phyloP scores from a whole-genome alignment of 2,888 invertebrate species.

The Eumacrocentrus americanus region DNA sequence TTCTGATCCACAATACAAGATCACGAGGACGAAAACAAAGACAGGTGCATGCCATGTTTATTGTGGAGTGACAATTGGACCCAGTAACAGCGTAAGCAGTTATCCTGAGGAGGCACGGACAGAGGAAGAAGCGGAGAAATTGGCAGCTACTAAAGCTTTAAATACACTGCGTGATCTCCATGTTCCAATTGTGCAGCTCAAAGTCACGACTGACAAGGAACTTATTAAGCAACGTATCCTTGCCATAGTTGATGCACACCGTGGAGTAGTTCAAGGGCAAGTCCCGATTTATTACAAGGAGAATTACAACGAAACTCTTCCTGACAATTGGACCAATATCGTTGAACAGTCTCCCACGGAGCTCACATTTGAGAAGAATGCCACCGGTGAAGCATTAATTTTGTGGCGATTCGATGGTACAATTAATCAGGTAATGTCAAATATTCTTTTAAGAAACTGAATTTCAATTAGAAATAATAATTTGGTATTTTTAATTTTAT shows the following conservation, averaged over 20 bases:
- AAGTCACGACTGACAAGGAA: constrained; percentile 40
- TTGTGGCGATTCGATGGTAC: constrained; percentile 44
- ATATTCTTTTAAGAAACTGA: no score
- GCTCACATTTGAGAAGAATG: constrained; percentile 64
- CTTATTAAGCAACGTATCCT: constrained; percentile 57
- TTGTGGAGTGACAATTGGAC: constrained; percentile 53
- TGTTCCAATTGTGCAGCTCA: constrained; percentile 41
- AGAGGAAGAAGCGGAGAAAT: constrained; percentile 55
- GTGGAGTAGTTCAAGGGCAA: constrained; percentile 63
- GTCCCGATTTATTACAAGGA: constrained; percentile 65
- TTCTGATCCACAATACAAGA: constrained; percentile 35
- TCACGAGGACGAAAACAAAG: constrained; percentile 19
- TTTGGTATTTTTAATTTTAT: not conserved
- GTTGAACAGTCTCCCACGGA: constrained; percentile 65
- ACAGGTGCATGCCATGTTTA: constrained; percentile 25
- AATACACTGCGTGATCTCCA: constrained; percentile 52
- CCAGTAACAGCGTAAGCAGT: constrained; percentile 53
- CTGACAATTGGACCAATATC: constrained; percentile 72
- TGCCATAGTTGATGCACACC: constrained; percentile 60
- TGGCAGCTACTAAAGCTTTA: constrained; percentile 61
- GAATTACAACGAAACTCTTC: constrained; percentile 71
- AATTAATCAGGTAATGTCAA: constrained; percentile 39
- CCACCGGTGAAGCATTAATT: constrained; percentile 64
- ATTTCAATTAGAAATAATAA: not conserved
- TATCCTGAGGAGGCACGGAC: constrained; percentile 62